These are phyloP conservation scores for Lepisosteus osseus DNA, from an alignment of 2,113 vertebrate species.

Conservation along the genomic window DNA sequence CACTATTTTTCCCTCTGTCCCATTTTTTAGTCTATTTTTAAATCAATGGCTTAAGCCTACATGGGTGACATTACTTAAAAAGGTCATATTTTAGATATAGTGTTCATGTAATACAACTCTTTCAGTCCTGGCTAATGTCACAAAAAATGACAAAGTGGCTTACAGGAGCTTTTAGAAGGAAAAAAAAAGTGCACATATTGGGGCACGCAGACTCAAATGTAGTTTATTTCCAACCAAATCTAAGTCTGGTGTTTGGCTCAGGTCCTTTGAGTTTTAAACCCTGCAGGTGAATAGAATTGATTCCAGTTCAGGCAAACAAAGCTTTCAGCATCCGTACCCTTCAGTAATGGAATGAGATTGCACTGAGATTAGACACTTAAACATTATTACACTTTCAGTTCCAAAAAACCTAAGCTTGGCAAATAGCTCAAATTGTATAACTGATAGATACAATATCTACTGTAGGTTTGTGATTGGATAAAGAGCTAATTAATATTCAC, in stretches of 20 bases:
- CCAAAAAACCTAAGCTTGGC: neutral
- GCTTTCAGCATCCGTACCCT: neutral
- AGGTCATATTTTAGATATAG: too few relatives aligned
- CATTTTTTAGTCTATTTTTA: constrained; percentile 43
- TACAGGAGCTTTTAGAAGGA: neutral
- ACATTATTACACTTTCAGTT: neutral
- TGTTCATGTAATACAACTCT: constrained; percentile 13
- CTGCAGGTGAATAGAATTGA: neutral
- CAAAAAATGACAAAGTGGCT: neutral
- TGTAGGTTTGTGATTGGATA: too few relatives aligned
- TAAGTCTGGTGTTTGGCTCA: neutral
- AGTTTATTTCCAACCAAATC: neutral
- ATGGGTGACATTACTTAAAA: constrained; percentile 1
- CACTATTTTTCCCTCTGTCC: constrained; percentile 10
- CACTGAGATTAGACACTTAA: neutral
- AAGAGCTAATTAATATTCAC: too few relatives aligned
- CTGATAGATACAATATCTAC: neutral
- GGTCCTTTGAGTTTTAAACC: neutral
- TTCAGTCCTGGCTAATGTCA: constrained; percentile 7
- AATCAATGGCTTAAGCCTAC: neutral
- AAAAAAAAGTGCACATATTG: neutral
- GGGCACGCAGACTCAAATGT: neutral
- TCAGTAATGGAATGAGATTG: neutral
- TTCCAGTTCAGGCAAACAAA: constrained; percentile 1
- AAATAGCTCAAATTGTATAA: neutral